Evolutionary conservation across 2,797 vertebrate genomes (phyloP), one percentile per base, ranked within the genome.

Genomic region (Apogon hyalosoma): DNA sequence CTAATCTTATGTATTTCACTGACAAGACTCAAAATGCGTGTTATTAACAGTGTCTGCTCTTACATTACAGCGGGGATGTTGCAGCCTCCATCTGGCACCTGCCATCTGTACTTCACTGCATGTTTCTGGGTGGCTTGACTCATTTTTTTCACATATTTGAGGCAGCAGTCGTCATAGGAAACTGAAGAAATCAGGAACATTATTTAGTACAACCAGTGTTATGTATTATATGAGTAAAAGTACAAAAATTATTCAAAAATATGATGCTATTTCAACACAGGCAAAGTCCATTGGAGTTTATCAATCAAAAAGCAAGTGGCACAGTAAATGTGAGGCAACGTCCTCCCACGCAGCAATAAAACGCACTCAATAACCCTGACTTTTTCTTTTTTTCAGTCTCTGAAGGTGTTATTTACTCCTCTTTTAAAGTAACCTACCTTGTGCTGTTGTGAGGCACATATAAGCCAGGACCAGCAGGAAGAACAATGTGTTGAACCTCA

Each of bases 161-260:
- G 79, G 65, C 94, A 95, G 86, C 94, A 95, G 88, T 95, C 93
- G 0, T 94, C 93, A 36, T 85, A 94, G 13, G 83, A 65, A 10
- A 84, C 94, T 95, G 54, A 75, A 59, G 55, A 53, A 54, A 12
- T 73, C 0, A 69, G n/a, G 46, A n/a, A 56, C 11, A 5, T 2
- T 41, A 12, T 48, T 15, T 6, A n/a, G 13, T 33, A 1, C 15
- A 12, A 2, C 53, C 14, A 52, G 31, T 39, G 14, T 1, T 36
- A 14, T 9, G 24, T 13, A 16, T 40, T 13, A 28, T 28, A 1
- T 8, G 41, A 42, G 14, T 7, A 42, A 33, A 33, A 8, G 7
- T 33, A 8, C 7, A 2, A 33, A 4, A 33, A 33, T 24, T 2
- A 33, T 6, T 2, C 2, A 33, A 6, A 1, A 28, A 8, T 33